Percentiles rank a stretch among this genome's conserved stretches.
phyloP scores from a whole-genome alignment of 1,140 invertebrate genomes.

The Aphidius gifuensis region DNA sequence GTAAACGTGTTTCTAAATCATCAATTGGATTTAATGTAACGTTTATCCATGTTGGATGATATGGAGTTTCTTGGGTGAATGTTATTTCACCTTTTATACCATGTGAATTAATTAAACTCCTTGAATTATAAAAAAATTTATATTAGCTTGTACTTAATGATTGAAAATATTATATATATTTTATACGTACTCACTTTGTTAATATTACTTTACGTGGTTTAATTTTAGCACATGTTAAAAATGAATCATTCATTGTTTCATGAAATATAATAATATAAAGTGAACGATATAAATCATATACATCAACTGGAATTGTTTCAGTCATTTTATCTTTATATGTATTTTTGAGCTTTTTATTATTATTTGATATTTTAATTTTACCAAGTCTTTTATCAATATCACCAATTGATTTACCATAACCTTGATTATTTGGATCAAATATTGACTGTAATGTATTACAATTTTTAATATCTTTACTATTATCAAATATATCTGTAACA shows the following conservation, averaged over 20 bases:
- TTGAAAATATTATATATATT: no score
- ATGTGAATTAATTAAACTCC: conserved; percentile 71
- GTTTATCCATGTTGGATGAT: conserved; percentile 78
- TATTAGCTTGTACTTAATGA: not conserved
- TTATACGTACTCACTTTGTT: conserved; percentile 58
- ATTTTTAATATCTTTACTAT: conserved; percentile 64
- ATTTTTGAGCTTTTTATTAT: conserved; percentile 57
- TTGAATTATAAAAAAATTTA: conserved; percentile 40
- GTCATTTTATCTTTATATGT: conserved; percentile 67
- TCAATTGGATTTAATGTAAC: conserved; percentile 68
- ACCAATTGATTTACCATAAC: conserved; percentile 69
- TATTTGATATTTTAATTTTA: conserved; percentile 65
- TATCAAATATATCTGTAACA: conserved; percentile 84
- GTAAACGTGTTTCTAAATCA: conserved; percentile 63
- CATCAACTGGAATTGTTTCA: conserved; percentile 64
- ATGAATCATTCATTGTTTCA: conserved; percentile 71
- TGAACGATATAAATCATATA: conserved; percentile 68
- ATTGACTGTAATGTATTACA: conserved; percentile 83
- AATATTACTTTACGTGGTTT: conserved; percentile 62
- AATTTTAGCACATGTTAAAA: conserved; percentile 82
- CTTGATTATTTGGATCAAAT: conserved; percentile 77
- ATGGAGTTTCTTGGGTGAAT: conserved; percentile 78
- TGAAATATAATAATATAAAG: conserved; percentile 86
- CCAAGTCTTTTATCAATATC: conserved; percentile 79
- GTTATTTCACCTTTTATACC: conserved; percentile 79